Base-by-base conservation (phyloP, 2,888 invertebrate genomes). In the Drosophila greeni region DNA sequence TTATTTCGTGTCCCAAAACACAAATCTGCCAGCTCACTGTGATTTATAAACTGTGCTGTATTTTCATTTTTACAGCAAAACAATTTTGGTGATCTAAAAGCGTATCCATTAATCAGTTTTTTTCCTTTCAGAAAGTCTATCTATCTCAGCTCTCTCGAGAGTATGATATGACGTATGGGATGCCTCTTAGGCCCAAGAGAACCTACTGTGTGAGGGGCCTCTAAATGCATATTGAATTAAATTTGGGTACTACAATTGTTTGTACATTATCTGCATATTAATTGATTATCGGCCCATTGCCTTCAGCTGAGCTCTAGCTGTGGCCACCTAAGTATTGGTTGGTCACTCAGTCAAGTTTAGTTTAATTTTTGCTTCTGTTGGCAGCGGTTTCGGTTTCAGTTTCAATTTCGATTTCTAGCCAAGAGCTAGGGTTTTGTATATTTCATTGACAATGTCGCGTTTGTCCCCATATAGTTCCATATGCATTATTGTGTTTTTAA, bases 221-320 rank as follows among this genome's bases (percentile, higher is more conserved):
- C 39, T 33, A 54, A 66, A 65, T 60, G 42, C 62, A 62, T 48
- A 61, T 54, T 43, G 37, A 66, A 62, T 58, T 56, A 24, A 81
- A 60, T 73, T 69, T 64, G 66, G 66, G 34, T 54, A 76, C 57
- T 53, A 66, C 65, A 72, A 75, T 66, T 55, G 60, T 37, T 9
- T 24, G 65, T 59, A 83, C 82, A 65, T 51, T 55, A 36, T 20
- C 20, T 24, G 81, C 65, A 81, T 81, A 75, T 83, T 78, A 84
- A 81, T 81, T 54, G 55, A 52, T 56, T 37, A 34, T 62, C 70
- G 72, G 65, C 14, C 39, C 36, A 53, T 52, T 66, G 70, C 77
- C 76, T 75, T 75, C 70, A 61, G 60, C 57, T 52, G 33, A 29
- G 69, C 34, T 52, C 34, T 34, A 26, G 68, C 29, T 45, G 18